Percentiles rank a stretch among this genome's conserved stretches.
These are phyloP conservation scores for Drosophila greeni DNA, from an alignment of 2,888 invertebrate species.

Conservation along the genomic window DNA sequence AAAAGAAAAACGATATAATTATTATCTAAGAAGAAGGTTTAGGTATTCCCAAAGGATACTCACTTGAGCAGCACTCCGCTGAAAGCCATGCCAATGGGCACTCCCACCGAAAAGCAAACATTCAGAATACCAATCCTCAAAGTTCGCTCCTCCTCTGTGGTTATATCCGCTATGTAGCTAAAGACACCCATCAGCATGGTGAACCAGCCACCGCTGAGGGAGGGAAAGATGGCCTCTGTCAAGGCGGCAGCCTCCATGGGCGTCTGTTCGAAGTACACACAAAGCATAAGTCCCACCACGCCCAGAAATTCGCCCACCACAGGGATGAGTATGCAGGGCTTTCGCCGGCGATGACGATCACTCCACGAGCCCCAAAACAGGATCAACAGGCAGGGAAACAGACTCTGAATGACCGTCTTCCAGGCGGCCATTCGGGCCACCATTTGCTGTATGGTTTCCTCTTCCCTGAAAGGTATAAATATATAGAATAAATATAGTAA, in stretches of 20 bases:
- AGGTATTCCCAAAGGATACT: not conserved
- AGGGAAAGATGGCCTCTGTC: constrained; percentile 89
- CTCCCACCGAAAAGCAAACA: constrained; percentile 91
- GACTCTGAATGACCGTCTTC: constrained; percentile 91
- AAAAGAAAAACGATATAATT: not conserved
- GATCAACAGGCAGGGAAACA: constrained; percentile 88
- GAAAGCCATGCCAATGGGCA: constrained; percentile 92
- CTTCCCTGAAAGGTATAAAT: constrained; percentile 78
- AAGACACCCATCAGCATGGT: constrained; percentile 94
- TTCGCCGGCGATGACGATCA: constrained; percentile 80
- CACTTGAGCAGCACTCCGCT: constrained; percentile 87
- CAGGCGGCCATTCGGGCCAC: constrained; percentile 91
- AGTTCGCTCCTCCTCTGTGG: constrained; percentile 89
- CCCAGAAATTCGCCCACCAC: constrained; percentile 89
- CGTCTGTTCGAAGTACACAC: constrained; percentile 88
- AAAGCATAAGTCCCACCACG: constrained; percentile 87
- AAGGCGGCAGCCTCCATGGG: constrained; percentile 90
- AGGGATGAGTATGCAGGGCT: constrained; percentile 89
- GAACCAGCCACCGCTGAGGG: constrained; percentile 90
- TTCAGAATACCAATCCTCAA: constrained; percentile 92
- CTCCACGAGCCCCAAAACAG: constrained; percentile 90
- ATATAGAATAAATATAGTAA: not conserved
- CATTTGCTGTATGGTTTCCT: constrained; percentile 85
- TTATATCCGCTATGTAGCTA: constrained; percentile 92
- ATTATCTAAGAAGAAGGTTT: too few relatives aligned